Percentiles rank a stretch among this genome's conserved stretches.
These are phyloP conservation scores for Laothoe populi DNA, from an alignment of 2,888 invertebrate species.

Conservation along the genomic window DNA sequence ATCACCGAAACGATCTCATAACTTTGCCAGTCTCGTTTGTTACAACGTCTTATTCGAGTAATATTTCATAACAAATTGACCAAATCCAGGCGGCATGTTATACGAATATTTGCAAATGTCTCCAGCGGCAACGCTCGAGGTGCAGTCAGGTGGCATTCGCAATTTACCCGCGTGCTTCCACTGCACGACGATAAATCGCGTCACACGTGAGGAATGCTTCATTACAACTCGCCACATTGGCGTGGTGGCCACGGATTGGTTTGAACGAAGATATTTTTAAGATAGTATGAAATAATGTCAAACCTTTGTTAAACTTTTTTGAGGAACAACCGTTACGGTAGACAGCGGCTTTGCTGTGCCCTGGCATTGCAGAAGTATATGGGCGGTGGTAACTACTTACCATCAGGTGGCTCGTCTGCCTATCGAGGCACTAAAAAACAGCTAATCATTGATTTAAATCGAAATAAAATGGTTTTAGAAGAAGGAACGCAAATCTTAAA, in stretches of 20 bases:
- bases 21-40: background rate
- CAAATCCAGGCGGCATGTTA: conserved; percentile 35
- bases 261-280: conserved; percentile 1
- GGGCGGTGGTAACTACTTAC: no score
- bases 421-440: no score
- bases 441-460: no score
- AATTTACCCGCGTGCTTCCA: conserved; percentile 48
- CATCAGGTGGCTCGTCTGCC: no score
- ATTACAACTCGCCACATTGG: conserved; percentile 49
- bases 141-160: conserved; percentile 54
- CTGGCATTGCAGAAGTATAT: no score
- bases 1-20: background rate
- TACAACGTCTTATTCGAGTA: conserved; percentile 24
- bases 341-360: no score
- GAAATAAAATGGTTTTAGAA: no score
- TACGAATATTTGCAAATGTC: conserved; percentile 55
- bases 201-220: conserved; percentile 63
- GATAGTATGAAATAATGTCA: no score
- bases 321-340: no score
- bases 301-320: no score
- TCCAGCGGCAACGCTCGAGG: conserved; percentile 40
- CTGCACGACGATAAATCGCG: conserved; percentile 57
- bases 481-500: no score
- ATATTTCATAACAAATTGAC: conserved; percentile 34
- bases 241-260: conserved; percentile 20